Base-by-base conservation (phyloP, 2,888 invertebrate genomes). In the Diplolepis rosae region DNA sequence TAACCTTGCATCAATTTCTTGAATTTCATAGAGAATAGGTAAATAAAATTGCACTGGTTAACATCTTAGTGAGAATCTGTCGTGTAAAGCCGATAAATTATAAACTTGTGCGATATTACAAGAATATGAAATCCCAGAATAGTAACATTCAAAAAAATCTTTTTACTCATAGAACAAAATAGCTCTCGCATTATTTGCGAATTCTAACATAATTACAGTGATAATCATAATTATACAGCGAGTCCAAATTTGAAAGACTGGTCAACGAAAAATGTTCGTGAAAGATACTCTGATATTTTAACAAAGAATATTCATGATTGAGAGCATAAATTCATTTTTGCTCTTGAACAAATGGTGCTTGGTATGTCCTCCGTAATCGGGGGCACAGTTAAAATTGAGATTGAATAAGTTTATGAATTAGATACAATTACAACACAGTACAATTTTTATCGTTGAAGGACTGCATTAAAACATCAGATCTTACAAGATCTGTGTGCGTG, bases 1-100 rank as follows among this genome's bases (percentile, higher is more conserved):
- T 80, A n/a, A 85, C 86, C 32, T 80, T 88, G n/a, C 79, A 82
- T 61, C 78, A 82, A 32, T 88, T 88, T 71, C 72, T 88, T 32
- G 83, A 86, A 73, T 80, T 83, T 65, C 87, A 88, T 69, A 77
- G 79, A 65, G 78, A 82, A 80, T 85, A 81, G 79, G 72, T 28
- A 42, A 24, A 42, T 24, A 24, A 22, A 5, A 18, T 3, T 22
- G n/a, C 35, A 35, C 56, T 61, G 1, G 35, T 50, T 52, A n/a
- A n/a, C n/a, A 4, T 48, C 4, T 28, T 51, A 51, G 22, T 22
- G n/a, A 39, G 22, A 18, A 54, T 54, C 28, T 24, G 22, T 4
- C 13, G 22, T 13, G 35, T 32, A 24, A 35, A 35, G 32, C 32
- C 35, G 22, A 13, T 56, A 28, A n/a, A 27, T 28, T 15, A 54